phyloP scores from a whole-genome alignment of 2,113 vertebrate species.

The Riparia riparia region DNA sequence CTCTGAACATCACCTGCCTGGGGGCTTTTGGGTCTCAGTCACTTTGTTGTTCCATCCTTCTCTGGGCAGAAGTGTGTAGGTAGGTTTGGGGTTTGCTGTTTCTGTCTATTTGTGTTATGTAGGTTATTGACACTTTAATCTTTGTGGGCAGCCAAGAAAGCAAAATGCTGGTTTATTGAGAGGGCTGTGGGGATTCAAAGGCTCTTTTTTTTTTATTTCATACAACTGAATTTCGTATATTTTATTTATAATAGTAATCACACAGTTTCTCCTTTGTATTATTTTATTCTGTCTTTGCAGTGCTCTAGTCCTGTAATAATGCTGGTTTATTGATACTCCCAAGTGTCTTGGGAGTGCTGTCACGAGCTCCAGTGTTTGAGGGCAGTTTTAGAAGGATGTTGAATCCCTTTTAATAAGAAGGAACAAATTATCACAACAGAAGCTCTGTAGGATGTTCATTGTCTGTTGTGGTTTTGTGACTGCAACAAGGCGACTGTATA shows the following conservation, averaged over 20 bases:
- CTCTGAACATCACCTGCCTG: not conserved
- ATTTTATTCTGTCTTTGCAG: not conserved
- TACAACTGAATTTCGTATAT: not conserved
- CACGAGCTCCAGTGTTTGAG: not conserved
- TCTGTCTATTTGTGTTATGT: not conserved
- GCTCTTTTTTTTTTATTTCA: not conserved
- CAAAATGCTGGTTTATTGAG: not conserved
- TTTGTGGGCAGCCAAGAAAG: not conserved
- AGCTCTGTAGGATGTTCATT: not conserved
- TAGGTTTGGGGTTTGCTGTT: not conserved
- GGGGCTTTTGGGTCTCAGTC: fast-evolving
- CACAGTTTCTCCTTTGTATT: not conserved
- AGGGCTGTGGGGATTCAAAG: not conserved
- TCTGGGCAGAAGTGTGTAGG: fast-evolving
- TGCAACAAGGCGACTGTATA: not conserved
- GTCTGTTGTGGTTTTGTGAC: not conserved
- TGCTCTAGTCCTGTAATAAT: not conserved
- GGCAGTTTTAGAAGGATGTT: not conserved
- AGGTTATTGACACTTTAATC: not conserved
- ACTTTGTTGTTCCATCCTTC: not conserved
- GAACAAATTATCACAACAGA: not conserved
- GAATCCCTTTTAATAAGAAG: not conserved
- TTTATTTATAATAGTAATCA: not conserved
- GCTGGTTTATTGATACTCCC: not conserved
- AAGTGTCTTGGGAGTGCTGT: not conserved